phyloP scores from a whole-genome alignment of 2,888 invertebrate species.

The Eledona agricola region DNA sequence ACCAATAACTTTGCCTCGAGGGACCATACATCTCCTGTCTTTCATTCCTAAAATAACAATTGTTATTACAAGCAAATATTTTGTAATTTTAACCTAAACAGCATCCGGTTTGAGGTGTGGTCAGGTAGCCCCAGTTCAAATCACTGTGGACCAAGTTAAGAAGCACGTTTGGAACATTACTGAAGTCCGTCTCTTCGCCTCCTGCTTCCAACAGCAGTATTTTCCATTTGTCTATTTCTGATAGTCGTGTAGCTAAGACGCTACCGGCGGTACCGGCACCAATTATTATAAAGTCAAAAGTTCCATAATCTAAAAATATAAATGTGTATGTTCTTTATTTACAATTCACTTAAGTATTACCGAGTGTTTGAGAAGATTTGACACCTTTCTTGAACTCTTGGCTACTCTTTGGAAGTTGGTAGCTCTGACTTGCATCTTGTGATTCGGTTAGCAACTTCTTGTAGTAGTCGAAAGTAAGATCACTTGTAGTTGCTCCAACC shows the following conservation, averaged over 20 bases:
- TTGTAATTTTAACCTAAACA: too few relatives aligned
- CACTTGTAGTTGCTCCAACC: too few relatives aligned
- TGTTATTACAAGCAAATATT: too few relatives aligned
- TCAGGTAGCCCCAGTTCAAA: constrained; percentile 81
- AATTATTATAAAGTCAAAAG: constrained; percentile 42
- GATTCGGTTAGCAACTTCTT: too few relatives aligned
- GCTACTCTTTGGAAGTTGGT: too few relatives aligned
- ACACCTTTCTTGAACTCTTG: too few relatives aligned
- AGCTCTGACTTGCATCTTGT: too few relatives aligned
- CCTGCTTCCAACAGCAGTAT: constrained; percentile 46
- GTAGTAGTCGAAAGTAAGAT: too few relatives aligned
- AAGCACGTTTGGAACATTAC: constrained; percentile 42
- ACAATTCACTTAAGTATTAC: too few relatives aligned
- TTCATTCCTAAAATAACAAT: constrained; percentile 78
- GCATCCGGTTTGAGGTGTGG: constrained; percentile 27
- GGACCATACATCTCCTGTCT: constrained; percentile 80
- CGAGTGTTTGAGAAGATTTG: too few relatives aligned
- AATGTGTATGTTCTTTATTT: too few relatives aligned
- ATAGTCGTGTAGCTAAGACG: constrained; percentile 41
- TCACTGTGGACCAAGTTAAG: too few relatives aligned
- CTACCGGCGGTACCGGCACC: constrained; percentile 44
- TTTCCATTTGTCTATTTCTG: constrained; percentile 39
- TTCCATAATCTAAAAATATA: constrained; percentile 41
- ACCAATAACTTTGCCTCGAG: constrained; percentile 84
- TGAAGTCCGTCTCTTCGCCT: constrained; percentile 37